These are phyloP conservation scores for Tenebrosternarchus preto DNA, from an alignment of 2,113 vertebrate species.

Conservation along the genomic window DNA sequence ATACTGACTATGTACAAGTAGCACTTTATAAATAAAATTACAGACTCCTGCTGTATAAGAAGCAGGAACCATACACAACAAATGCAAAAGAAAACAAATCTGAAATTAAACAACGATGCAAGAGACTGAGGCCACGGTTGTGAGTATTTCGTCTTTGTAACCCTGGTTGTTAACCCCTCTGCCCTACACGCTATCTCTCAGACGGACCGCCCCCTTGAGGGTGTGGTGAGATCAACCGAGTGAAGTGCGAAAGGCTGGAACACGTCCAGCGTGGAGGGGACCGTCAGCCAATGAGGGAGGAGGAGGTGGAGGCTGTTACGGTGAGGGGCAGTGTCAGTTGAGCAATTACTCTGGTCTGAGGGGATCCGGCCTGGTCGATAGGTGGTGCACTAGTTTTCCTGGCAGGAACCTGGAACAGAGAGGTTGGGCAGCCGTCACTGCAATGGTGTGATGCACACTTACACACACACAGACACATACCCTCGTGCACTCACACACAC, in stretches of 20 bases:
- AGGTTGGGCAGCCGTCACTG: conserved; percentile 1
- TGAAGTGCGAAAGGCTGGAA: no score
- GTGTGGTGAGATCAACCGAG: no score
- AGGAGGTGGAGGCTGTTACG: not conserved
- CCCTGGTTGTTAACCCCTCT: no score
- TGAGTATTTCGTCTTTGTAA: no score
- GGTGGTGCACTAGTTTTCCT: conserved; percentile 67
- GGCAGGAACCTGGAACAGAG: conserved; percentile 70
- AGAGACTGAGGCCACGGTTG: no score
- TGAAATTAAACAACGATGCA: no score
- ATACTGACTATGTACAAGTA: not conserved
- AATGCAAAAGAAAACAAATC: no score
- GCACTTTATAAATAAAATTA: not conserved
- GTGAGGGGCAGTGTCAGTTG: not conserved
- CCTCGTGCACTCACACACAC: no score
- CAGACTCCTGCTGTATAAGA: not conserved
- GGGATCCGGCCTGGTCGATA: conserved; percentile 3
- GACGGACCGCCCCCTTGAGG: no score
- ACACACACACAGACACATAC: conserved; percentile 77
- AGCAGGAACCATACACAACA: not conserved
- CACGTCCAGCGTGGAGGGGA: no score
- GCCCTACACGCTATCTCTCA: no score
- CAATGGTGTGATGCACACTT: not conserved
- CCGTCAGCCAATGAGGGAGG: no score
- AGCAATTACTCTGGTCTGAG: not conserved